A percentile compares a stretch with the other conserved stretches of the same genome.
phyloP scores from a whole-genome alignment of 2,888 invertebrate genomes.

The Hyposoter didymator region DNA sequence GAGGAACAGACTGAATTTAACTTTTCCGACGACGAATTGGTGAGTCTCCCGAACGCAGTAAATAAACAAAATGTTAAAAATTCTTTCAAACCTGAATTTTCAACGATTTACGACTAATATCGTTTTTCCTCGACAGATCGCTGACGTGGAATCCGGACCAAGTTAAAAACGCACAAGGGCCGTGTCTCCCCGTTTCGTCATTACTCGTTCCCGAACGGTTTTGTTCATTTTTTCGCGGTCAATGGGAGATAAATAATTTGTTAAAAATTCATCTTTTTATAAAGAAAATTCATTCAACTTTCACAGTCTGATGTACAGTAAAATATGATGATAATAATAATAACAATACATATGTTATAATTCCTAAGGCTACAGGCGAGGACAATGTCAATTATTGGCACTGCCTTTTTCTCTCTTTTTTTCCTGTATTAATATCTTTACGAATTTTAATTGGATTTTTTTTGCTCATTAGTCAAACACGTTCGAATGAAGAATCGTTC shows the following conservation, averaged over 20 bases:
- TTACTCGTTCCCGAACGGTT: slow-evolving; percentile 11
- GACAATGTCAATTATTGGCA: slow-evolving; percentile 46
- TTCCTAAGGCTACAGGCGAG: slow-evolving; percentile 37
- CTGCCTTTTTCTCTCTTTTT: slow-evolving; percentile 13
- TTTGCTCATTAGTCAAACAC: background rate
- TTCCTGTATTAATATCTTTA: slow-evolving; percentile 38
- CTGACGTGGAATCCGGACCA: background rate
- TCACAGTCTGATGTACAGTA: slow-evolving; percentile 64
- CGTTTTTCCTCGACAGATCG: background rate
- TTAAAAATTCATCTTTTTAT: slow-evolving; percentile 28
- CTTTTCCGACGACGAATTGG: slow-evolving; percentile 49
- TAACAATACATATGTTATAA: slow-evolving; percentile 43
- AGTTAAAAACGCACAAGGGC: background rate
- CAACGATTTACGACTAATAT: background rate
- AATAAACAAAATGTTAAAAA: background rate
- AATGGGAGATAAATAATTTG: slow-evolving; percentile 7
- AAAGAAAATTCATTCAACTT: slow-evolving; percentile 42
- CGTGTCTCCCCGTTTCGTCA: background rate
- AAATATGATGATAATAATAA: slow-evolving; percentile 52
- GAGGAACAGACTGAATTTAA: slow-evolving; percentile 51
- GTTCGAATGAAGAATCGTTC: slow-evolving; percentile 24
- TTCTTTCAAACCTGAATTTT: background rate
- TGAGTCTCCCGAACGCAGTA: background rate
- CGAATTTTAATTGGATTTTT: slow-evolving; percentile 19
- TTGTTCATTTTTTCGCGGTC: background rate